Conservation (phyloP, 2,888 invertebrate genomes). For the Phrixothrix hirtus region DNA sequence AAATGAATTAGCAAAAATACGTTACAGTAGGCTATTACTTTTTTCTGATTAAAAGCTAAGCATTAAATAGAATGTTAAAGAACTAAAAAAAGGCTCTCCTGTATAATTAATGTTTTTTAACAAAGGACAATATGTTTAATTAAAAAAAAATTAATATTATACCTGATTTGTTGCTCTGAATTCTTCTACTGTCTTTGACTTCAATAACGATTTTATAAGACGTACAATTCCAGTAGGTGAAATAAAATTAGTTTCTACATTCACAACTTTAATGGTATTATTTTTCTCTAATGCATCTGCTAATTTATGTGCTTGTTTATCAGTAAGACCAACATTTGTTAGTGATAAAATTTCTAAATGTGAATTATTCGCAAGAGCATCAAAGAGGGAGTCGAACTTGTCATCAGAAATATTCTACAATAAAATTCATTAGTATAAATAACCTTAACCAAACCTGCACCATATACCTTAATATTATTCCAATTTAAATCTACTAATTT, state of each 20-base stretch:
- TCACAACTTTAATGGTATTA: constrained; percentile 79
- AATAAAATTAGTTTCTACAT: constrained; percentile 96
- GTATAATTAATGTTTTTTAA: background rate
- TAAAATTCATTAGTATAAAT: constrained; percentile 17
- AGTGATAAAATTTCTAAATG: constrained; percentile 89
- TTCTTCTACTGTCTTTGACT: constrained; percentile 87
- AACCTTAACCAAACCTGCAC: no score
- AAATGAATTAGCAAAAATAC: background rate
- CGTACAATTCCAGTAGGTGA: constrained; percentile 85
- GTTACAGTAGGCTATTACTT: no score
- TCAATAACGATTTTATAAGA: constrained; percentile 83
- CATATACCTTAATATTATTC: constrained; percentile 99
- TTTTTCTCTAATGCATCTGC: constrained; percentile 83
- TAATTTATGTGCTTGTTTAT: constrained; percentile 80
- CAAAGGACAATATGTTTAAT: no score
- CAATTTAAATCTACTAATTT: constrained; percentile 92
- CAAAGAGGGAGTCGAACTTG: constrained; percentile 87
- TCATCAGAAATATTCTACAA: constrained; percentile 95
- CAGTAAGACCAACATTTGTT: constrained; percentile 91
- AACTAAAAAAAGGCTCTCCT: no score
- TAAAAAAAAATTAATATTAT: constrained; percentile 32
- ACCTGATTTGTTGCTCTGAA: constrained; percentile 98
- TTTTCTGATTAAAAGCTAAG: no score
- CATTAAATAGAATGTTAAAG: no score
- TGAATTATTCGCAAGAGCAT: constrained; percentile 86